These are phyloP conservation scores for Tympanuchus pallidicinctus DNA, from an alignment of 2,113 vertebrate species.

Conservation along the genomic window DNA sequence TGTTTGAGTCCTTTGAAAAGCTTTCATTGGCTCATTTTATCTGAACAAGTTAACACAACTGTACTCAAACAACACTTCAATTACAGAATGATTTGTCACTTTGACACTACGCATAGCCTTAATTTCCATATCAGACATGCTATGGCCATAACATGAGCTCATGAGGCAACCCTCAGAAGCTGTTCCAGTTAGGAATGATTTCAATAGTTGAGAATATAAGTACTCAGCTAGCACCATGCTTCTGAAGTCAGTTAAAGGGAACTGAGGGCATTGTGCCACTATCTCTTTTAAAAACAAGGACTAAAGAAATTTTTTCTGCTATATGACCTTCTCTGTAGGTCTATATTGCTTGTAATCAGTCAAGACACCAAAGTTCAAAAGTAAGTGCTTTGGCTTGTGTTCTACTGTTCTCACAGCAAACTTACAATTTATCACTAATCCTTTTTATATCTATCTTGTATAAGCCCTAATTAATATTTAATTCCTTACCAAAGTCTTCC, in stretches of 20 bases:
- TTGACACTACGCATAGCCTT: background rate
- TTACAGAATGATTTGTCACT: background rate
- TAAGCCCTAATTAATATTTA: conserved; percentile 69
- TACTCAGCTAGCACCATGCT: background rate
- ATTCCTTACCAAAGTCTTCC: conserved; percentile 56
- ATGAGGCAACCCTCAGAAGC: background rate
- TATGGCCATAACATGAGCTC: background rate
- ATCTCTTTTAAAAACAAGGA: background rate
- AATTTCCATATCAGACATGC: background rate
- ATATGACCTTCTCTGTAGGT: background rate
- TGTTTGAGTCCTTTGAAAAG: background rate
- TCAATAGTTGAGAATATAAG: background rate
- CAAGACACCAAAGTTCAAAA: background rate
- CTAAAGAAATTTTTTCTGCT: background rate
- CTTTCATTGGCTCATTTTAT: background rate
- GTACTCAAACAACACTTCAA: background rate
- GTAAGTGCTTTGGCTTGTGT: background rate
- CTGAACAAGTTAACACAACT: background rate
- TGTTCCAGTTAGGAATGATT: background rate
- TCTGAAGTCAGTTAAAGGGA: background rate
- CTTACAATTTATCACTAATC: background rate
- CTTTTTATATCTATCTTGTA: background rate
- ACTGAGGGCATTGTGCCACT: background rate
- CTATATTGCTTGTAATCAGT: background rate
- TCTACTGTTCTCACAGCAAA: background rate